Evolutionary conservation across 2,113 vertebrate species (phyloP).

Genomic region (Ptilonorhynchus violaceus): DNA sequence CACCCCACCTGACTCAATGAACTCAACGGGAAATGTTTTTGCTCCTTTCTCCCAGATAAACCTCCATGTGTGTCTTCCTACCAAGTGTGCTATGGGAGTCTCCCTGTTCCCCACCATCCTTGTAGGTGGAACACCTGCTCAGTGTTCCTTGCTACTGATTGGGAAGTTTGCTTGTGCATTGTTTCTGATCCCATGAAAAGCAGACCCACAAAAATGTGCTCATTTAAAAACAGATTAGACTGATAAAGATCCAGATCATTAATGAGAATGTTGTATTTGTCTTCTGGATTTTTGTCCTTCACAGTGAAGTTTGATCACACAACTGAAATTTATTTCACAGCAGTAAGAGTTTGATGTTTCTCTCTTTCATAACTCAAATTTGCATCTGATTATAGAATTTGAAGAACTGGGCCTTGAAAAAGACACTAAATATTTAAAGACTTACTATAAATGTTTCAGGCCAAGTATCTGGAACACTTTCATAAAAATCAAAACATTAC

Average conservation of each 20-base stretch:
- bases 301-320: neutral
- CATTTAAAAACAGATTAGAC: neutral
- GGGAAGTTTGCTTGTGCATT: neutral
- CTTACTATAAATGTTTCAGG: neutral
- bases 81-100: neutral
- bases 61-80: neutral
- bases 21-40: neutral
- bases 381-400: neutral
- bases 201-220: neutral
- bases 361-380: neutral
- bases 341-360: neutral
- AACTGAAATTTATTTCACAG: neutral
- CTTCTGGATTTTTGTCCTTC: neutral
- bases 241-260: neutral
- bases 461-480: neutral
- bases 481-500: neutral
- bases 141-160: neutral
- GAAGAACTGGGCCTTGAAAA: neutral
- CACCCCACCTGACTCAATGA: neutral
- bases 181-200: neutral
- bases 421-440: neutral
- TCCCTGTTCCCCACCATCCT: neutral
- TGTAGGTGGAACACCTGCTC: neutral
- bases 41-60: neutral
- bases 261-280: neutral